phyloP scores from a whole-genome alignment of 37 sponge, comb jelly and placozoan species.

The Cliona cf. orientalis region DNA sequence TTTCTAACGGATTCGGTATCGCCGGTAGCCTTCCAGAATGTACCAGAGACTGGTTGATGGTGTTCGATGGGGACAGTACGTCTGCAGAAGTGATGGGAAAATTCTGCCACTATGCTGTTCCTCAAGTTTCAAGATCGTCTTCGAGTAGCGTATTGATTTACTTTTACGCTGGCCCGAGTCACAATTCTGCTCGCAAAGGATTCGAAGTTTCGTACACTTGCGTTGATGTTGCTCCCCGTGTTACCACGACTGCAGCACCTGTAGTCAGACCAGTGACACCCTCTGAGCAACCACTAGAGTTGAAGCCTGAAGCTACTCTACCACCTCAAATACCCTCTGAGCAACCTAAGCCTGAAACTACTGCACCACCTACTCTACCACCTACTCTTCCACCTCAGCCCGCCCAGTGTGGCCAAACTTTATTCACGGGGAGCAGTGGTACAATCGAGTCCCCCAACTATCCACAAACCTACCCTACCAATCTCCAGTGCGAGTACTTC shows the following conservation, averaged over 20 bases:
- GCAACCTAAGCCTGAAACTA: background rate
- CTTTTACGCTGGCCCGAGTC: conserved; percentile 12
- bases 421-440: background rate
- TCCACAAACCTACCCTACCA: conserved; percentile 29
- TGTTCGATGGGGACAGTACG: background rate
- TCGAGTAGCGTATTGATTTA: background rate
- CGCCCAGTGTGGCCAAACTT: too few species aligned
- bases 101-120: background rate
- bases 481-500: background rate
- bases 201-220: background rate
- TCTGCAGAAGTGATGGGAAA: background rate
- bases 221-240: background rate
- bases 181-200: background rate
- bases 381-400: background rate
- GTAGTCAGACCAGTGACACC: background rate
- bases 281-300: background rate
- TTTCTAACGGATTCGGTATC: conserved; percentile 1
- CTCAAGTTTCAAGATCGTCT: background rate
- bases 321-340: background rate
- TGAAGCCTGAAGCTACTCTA: background rate
- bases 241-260: background rate
- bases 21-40: conserved; percentile 19
- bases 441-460: conserved; percentile 18
- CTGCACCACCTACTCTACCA: background rate
- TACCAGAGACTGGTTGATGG: conserved; percentile 10